A percentile compares a stretch with the other conserved stretches of the same genome.
Evolutionary conservation across 2,888 invertebrate genomes (phyloP).

Genomic region (Thumatha senex): DNA sequence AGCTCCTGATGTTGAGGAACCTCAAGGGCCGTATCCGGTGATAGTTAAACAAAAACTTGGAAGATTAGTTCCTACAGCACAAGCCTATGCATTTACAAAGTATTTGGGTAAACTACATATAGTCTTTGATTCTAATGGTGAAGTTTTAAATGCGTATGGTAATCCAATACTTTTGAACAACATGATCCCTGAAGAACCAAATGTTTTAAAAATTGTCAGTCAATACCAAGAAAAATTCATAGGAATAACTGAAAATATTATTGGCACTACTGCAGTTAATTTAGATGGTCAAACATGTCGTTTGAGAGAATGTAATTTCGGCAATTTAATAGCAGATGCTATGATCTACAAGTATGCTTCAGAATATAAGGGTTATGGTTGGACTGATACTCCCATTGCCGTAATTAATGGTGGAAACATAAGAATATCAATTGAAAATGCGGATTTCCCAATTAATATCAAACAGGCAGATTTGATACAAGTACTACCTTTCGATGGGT

Average conservation of each 20-base stretch:
- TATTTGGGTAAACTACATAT: conserved; percentile 91
- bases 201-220: conserved; percentile 84
- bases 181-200: conserved; percentile 85
- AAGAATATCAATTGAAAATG: conserved; percentile 84
- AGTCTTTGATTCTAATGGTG: conserved; percentile 88
- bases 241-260: conserved; percentile 74
- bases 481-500: conserved; percentile 90
- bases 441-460: conserved; percentile 69
- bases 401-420: conserved; percentile 91
- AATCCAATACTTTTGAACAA: conserved; percentile 89
- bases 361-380: conserved; percentile 77
- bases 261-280: conserved; percentile 88
- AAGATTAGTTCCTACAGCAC: conserved; percentile 90
- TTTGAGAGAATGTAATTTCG: conserved; percentile 91
- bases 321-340: conserved; percentile 91
- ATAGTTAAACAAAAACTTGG: conserved; percentile 87
- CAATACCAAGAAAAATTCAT: conserved; percentile 82
- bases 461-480: conserved; percentile 88
- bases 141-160: conserved; percentile 86
- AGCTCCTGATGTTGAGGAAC: conserved; percentile 86
- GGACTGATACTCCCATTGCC: conserved; percentile 91
- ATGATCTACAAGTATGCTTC: conserved; percentile 85
- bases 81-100: conserved; percentile 95
- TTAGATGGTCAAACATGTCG: conserved; percentile 89
- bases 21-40: conserved; percentile 90